A percentile compares a stretch with the other conserved stretches of the same genome.
Evolutionary conservation across 1,140 invertebrate species (phyloP).

Genomic region (Diachasmimorpha longicaudata): DNA sequence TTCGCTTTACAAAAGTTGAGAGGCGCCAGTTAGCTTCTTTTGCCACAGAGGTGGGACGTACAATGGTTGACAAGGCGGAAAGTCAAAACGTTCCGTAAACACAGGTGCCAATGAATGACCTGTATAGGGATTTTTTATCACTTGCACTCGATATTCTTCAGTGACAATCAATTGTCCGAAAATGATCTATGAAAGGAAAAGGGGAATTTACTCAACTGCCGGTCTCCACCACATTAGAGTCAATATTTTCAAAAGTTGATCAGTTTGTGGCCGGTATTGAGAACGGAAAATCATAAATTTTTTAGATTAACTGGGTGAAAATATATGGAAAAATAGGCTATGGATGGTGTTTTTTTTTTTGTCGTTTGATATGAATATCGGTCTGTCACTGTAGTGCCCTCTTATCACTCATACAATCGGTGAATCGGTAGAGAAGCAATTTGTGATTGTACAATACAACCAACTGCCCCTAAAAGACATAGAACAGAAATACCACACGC

Average conservation of each 20-base stretch:
- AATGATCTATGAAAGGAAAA: background rate
- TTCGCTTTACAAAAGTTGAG: background rate
- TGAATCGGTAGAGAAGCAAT: background rate
- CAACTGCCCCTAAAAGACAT: background rate
- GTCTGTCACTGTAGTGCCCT: background rate
- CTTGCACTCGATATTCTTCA: background rate
- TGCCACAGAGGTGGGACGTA: background rate
- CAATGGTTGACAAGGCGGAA: background rate
- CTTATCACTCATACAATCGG: background rate
- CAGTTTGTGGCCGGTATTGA: background rate
- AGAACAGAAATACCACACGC: conserved; percentile 13
- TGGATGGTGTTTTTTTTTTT: background rate
- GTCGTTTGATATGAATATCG: background rate
- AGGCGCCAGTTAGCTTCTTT: background rate
- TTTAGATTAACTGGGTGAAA: background rate
- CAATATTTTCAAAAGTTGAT: background rate
- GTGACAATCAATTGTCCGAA: background rate
- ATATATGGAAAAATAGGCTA: background rate
- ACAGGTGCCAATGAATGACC: conserved; percentile 17
- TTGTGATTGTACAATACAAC: background rate
- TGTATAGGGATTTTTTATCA: conserved; percentile 5
- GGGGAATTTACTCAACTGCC: background rate
- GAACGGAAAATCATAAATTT: background rate
- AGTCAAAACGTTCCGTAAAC: conserved; percentile 13
- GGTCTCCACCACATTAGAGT: background rate